Percentiles rank a stretch among this genome's conserved stretches.
Conservation (phyloP, 2,797 vertebrate species). For the Eleutherodactylus coqui region DNA sequence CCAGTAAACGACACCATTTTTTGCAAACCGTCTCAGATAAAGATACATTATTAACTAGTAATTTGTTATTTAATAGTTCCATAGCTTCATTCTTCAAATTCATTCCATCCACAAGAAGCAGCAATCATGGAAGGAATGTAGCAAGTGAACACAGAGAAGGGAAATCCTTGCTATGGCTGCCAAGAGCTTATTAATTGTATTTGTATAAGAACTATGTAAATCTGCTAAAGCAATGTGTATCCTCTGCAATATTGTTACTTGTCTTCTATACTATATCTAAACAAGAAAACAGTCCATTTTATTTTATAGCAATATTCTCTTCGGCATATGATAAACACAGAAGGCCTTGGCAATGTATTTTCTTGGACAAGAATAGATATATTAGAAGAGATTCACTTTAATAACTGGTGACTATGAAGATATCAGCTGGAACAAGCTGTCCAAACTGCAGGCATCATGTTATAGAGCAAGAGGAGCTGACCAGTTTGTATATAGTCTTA, state of each 20-base stretch:
- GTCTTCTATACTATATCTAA: not conserved
- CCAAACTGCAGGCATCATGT: too few relatives aligned
- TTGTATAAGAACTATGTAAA: slow-evolving; percentile 21
- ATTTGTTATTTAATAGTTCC: slow-evolving; percentile 31
- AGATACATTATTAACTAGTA: slow-evolving; percentile 20
- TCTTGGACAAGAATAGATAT: not conserved
- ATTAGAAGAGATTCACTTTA: not conserved
- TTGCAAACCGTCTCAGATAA: not conserved
- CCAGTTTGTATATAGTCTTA: too few relatives aligned
- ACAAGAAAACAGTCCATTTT: not conserved
- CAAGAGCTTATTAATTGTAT: slow-evolving; percentile 42
- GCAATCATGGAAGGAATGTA: slow-evolving; percentile 57
- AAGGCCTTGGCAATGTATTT: not conserved
- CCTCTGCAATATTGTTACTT: slow-evolving; percentile 4
- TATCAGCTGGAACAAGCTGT: too few relatives aligned
- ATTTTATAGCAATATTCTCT: not conserved
- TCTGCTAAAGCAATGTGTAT: slow-evolving; percentile 20
- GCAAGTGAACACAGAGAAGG: slow-evolving; percentile 37
- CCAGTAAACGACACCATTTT: not conserved
- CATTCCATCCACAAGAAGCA: slow-evolving; percentile 56
- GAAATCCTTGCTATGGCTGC: slow-evolving; percentile 52
- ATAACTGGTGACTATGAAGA: too few relatives aligned
- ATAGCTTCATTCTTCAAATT: slow-evolving; percentile 54
- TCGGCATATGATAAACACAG: not conserved
- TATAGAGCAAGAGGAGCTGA: too few relatives aligned